phyloP scores from a whole-genome alignment of 2,113 vertebrate genomes.

The Tachuris rubrigastra region DNA sequence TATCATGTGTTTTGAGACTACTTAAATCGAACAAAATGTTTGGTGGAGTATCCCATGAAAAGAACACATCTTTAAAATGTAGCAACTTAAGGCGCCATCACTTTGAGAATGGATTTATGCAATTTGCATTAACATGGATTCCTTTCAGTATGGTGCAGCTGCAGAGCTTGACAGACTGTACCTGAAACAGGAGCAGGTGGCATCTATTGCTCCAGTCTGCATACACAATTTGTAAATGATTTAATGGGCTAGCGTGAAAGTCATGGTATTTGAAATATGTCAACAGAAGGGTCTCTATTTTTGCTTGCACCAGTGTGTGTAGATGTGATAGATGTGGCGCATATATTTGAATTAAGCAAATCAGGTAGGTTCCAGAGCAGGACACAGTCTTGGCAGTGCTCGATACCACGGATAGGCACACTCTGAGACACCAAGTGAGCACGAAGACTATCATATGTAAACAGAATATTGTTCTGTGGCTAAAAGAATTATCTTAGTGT shows the following conservation, averaged over 20 bases:
- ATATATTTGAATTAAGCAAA: not conserved
- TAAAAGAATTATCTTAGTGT: not conserved
- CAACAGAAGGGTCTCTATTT: not conserved
- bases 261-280: not conserved
- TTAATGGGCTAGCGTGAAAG: not conserved
- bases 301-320: not conserved
- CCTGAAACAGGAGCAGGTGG: not conserved
- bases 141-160: not conserved
- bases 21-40: not conserved
- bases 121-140: not conserved
- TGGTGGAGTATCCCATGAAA: not conserved
- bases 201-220: not conserved
- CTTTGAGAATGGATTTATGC: not conserved
- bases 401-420: no score
- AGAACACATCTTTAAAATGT: not conserved
- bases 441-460: accelerated
- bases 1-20: not conserved
- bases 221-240: not conserved
- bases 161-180: not conserved
- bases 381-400: not conserved
- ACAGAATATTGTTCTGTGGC: accelerated
- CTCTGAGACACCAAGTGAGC: accelerated
- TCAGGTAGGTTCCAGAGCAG: not conserved
- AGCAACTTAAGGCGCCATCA: accelerated
- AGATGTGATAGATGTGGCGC: not conserved